phyloP scores from a whole-genome alignment of 1,140 invertebrate species.

The Lepidotrigona ventralis region DNA sequence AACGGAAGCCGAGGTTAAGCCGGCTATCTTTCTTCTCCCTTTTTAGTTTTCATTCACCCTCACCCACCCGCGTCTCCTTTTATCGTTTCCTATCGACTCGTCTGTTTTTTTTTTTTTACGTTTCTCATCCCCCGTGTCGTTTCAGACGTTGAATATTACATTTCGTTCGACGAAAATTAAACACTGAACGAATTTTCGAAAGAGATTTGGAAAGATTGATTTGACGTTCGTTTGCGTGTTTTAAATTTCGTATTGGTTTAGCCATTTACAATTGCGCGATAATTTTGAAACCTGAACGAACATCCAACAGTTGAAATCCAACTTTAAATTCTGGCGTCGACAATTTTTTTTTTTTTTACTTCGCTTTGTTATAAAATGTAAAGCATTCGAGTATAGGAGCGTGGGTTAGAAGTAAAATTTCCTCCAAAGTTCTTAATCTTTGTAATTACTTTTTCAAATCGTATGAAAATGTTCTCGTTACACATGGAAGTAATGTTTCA shows the following conservation, averaged over 20 bases:
- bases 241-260: too few relatives aligned
- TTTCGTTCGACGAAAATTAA: not conserved
- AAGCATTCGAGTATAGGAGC: not conserved
- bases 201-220: too few relatives aligned
- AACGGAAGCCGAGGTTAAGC: constrained; percentile 35
- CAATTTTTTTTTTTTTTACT: not conserved
- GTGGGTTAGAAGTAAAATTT: not conserved
- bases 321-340: too few relatives aligned
- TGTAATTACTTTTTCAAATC: not conserved
- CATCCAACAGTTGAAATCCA: too few relatives aligned
- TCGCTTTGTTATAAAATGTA: not conserved
- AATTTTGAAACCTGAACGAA: too few relatives aligned
- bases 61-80: not conserved
- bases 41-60: not conserved
- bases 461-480: not conserved
- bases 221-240: too few relatives aligned
- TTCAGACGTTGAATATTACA: not conserved
- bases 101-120: not conserved
- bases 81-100: not conserved
- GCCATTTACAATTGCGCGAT: too few relatives aligned
- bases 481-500: not conserved
- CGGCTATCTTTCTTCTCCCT: not conserved
- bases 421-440: not conserved
- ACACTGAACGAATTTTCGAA: not conserved
- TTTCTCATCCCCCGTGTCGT: not conserved